phyloP scores from a whole-genome alignment of 2,888 invertebrate species.

The Caenorhabditis sinica region DNA sequence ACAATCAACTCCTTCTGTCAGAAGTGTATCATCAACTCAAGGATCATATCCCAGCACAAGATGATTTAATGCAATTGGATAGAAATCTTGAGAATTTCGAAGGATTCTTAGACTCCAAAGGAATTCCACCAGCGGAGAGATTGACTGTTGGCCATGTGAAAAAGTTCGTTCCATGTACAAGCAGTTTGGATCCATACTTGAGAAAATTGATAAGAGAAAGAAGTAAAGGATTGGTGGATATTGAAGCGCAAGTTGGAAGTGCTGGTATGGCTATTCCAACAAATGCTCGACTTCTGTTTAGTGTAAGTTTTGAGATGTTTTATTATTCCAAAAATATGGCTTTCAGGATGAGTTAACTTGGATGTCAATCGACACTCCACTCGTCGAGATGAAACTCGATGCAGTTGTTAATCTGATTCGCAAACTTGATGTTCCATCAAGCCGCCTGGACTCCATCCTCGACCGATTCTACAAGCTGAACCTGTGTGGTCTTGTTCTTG shows the following conservation, averaged over 20 bases:
- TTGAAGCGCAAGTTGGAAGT: constrained; percentile 62
- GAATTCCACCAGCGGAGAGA: constrained; percentile 75
- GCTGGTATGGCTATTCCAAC: constrained; percentile 70
- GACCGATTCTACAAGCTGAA: constrained; percentile 72
- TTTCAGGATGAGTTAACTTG: constrained; percentile 74
- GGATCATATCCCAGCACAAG: constrained; percentile 77
- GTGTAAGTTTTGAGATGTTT: constrained; percentile 47
- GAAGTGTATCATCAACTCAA: constrained; percentile 91
- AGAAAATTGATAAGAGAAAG: constrained; percentile 92
- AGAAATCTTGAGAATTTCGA: constrained; percentile 79
- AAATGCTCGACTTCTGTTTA: constrained; percentile 73
- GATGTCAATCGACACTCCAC: constrained; percentile 72
- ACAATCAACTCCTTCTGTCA: constrained; percentile 86
- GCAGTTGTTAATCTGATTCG: constrained; percentile 71
- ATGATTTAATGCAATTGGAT: constrained; percentile 74
- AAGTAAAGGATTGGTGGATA: constrained; percentile 66
- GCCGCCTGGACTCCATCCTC: constrained; percentile 68
- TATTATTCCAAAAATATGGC: background rate
- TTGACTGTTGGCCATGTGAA: constrained; percentile 88
- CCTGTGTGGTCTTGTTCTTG: constrained; percentile 82
- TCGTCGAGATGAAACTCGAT: constrained; percentile 78
- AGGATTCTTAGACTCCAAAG: constrained; percentile 74
- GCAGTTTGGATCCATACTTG: constrained; percentile 97
- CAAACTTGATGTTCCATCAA: constrained; percentile 74
- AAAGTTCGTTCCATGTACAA: constrained; percentile 97